Percentiles rank a stretch among this genome's conserved stretches.
phyloP scores from a whole-genome alignment of 2,888 invertebrate species.

The Ligdia adustata region DNA sequence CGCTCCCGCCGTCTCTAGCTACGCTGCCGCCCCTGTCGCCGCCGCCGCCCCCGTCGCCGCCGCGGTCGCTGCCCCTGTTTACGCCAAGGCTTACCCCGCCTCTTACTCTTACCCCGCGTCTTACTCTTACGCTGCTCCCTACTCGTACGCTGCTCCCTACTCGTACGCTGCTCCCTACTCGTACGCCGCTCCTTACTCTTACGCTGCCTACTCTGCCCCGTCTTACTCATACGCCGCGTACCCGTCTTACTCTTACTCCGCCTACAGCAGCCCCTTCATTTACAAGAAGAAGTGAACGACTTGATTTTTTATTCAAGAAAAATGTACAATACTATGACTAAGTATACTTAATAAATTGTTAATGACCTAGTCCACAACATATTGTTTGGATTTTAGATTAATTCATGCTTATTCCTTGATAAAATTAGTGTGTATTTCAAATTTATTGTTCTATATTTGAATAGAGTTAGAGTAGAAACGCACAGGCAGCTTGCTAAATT shows the following conservation, averaged over 20 bases:
- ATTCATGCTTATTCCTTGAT: too few relatives aligned
- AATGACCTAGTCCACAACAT: slow-evolving; percentile 8
- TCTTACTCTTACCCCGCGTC: slow-evolving; percentile 6
- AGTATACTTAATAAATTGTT: slow-evolving; percentile 16
- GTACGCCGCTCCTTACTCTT: slow-evolving; percentile 3
- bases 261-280: slow-evolving; percentile 20
- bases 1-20: background rate
- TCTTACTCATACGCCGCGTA: background rate
- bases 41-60: slow-evolving; percentile 12
- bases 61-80: background rate
- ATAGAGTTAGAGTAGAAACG: too few relatives aligned
- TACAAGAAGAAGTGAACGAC: slow-evolving; percentile 34
- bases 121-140: background rate
- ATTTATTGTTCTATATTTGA: too few relatives aligned
- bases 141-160: background rate
- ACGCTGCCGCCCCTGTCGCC: background rate
- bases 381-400: too few relatives aligned
- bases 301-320: slow-evolving; percentile 11
- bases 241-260: slow-evolving; percentile 4
- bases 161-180: background rate
- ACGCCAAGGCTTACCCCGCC: background rate
- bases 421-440: too few relatives aligned
- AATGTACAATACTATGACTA: slow-evolving; percentile 7
- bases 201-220: background rate
- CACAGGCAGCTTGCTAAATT: too few relatives aligned